phyloP scores from a whole-genome alignment of 1,140 invertebrate genomes.

The Drosophila orosa region DNA sequence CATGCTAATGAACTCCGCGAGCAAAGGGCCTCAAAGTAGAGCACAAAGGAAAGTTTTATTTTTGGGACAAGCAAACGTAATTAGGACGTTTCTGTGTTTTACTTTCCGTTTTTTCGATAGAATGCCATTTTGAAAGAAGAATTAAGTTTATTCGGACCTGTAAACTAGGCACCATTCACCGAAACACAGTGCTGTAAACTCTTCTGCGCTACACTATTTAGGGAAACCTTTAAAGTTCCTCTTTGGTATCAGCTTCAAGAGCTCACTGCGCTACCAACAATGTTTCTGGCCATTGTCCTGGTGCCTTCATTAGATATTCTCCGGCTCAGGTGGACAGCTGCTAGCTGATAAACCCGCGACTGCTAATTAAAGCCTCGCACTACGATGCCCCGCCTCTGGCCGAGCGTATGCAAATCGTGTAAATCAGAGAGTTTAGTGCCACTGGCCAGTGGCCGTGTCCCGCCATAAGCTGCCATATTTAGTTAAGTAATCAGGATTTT shows the following conservation, averaged over 20 bases:
- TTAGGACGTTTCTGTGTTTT: constrained; percentile 8
- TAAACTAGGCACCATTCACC: no score
- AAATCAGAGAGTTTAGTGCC: constrained; percentile 57
- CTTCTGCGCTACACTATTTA: no score
- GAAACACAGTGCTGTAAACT: no score
- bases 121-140: not conserved
- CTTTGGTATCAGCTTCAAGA: not conserved
- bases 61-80: constrained; percentile 23
- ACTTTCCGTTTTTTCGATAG: constrained; percentile 15
- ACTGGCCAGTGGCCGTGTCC: constrained; percentile 48
- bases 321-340: constrained; percentile 28
- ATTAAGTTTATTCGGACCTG: not conserved
- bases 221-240: not conserved
- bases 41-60: constrained; percentile 37
- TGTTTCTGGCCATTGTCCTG: constrained; percentile 17
- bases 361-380: constrained; percentile 52
- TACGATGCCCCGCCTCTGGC: constrained; percentile 3
- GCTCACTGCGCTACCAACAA: not conserved
- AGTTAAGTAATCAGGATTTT: constrained; percentile 66
- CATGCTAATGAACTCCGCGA: constrained; percentile 67
- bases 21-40: constrained; percentile 1
- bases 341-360: constrained; percentile 34
- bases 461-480: constrained; percentile 63
- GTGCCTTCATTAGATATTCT: constrained; percentile 25
- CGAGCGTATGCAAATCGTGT: constrained; percentile 47